A percentile compares a stretch with the other conserved stretches of the same genome.
Conservation (phyloP, 2,797 vertebrate species). For the Gambelia wislizenii region DNA sequence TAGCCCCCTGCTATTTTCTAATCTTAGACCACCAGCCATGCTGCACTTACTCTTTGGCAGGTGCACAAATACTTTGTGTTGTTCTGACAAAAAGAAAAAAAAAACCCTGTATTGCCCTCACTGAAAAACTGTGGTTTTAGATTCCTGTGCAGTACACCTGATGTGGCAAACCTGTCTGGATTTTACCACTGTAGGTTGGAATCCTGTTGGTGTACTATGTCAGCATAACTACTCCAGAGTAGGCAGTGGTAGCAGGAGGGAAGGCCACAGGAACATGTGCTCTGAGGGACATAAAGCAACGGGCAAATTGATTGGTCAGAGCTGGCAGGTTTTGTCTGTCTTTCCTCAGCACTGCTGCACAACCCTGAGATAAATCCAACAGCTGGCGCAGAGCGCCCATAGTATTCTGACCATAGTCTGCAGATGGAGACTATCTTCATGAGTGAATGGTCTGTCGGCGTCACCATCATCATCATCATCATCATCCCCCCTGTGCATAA, state of each 20-base stretch:
- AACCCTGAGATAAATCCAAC: too few relatives aligned
- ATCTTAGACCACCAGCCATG: not conserved
- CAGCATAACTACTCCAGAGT: too few relatives aligned
- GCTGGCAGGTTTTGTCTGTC: too few relatives aligned
- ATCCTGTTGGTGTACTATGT: not conserved
- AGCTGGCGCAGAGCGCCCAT: too few relatives aligned
- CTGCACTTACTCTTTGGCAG: not conserved
- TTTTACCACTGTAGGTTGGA: not conserved
- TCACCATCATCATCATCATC: not conserved
- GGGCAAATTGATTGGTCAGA: too few relatives aligned
- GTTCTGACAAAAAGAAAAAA: not conserved
- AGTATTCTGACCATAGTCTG: too few relatives aligned
- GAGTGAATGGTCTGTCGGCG: not conserved
- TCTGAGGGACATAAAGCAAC: too few relatives aligned
- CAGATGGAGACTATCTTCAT: not conserved
- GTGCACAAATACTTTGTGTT: not conserved
- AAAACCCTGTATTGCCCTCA: not conserved
- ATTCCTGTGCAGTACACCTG: not conserved
- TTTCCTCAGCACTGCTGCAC: too few relatives aligned
- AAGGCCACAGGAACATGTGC: too few relatives aligned
- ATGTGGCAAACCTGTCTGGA: not conserved
- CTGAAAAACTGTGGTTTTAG: not conserved
- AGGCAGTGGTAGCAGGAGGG: too few relatives aligned
- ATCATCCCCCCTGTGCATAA: not conserved
- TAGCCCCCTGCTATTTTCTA: not conserved